Evolutionary conservation across 2,113 vertebrate species (phyloP).

Genomic region (Raja brachyura): DNA sequence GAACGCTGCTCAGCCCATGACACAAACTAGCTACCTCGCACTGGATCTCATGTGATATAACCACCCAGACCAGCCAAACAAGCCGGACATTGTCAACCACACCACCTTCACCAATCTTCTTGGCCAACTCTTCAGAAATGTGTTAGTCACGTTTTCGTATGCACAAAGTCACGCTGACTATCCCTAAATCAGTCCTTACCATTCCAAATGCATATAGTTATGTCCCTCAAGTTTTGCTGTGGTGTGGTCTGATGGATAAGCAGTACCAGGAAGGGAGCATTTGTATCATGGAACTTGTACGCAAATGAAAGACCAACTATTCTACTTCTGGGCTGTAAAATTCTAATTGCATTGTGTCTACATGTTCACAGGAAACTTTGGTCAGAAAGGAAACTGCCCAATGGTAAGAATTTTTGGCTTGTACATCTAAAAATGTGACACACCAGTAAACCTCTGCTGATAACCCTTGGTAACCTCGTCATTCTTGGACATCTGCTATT

Average conservation of each 20-base stretch:
- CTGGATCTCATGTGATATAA: too few relatives aligned
- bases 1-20: too few relatives aligned
- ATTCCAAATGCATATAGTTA: too few relatives aligned
- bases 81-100: too few relatives aligned
- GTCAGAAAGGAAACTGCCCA: conserved; percentile 49
- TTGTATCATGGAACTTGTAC: background rate
- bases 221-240: background rate
- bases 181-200: too few relatives aligned
- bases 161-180: too few relatives aligned
- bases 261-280: background rate
- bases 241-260: background rate
- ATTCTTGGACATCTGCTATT: background rate
- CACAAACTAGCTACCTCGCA: too few relatives aligned
- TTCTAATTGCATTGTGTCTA: conserved; percentile 19
- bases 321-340: background rate
- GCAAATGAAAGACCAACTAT: background rate
- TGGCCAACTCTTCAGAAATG: too few relatives aligned
- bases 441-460: background rate
- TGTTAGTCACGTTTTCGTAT: too few relatives aligned
- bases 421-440: background rate
- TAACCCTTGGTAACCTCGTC: background rate
- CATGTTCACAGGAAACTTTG: conserved; percentile 52
- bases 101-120: too few relatives aligned
- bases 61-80: too few relatives aligned
- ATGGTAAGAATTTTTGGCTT: conserved; percentile 50